These are phyloP conservation scores for Macrosteles quadrilineatus DNA, from an alignment of 1,140 invertebrate species.

Conservation along the genomic window DNA sequence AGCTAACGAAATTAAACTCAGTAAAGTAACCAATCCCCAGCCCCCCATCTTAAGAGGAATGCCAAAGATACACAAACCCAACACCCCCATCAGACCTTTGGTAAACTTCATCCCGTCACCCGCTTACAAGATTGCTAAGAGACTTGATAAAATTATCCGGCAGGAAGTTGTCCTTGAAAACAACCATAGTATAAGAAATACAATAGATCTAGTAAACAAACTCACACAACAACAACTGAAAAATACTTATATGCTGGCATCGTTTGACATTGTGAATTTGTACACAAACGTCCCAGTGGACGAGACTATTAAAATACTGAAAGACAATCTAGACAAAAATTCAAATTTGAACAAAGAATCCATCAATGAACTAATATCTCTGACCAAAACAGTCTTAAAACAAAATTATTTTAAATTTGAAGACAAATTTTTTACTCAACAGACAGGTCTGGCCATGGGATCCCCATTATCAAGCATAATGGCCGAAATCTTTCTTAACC, in stretches of 20 bases:
- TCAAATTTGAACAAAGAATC: background rate
- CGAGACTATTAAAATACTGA: background rate
- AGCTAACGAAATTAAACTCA: background rate
- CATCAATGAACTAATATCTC: background rate
- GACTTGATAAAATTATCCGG: background rate
- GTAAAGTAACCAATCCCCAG: background rate
- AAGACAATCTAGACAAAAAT: background rate
- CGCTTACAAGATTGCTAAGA: background rate
- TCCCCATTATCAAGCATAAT: background rate
- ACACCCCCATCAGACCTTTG: background rate
- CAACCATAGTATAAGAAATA: background rate
- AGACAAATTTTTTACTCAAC: background rate
- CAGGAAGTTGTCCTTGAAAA: background rate
- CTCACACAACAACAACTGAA: background rate
- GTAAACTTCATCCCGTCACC: background rate
- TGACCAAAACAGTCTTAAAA: background rate
- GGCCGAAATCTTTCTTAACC: background rate
- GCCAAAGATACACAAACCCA: background rate
- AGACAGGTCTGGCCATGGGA: background rate
- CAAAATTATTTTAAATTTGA: background rate
- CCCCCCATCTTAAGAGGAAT: too few species aligned
- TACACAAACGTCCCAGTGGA: background rate
- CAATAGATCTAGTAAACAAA: background rate
- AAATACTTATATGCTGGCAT: background rate
- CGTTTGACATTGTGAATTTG: background rate